A percentile compares a stretch with the other conserved stretches of the same genome.
These are phyloP conservation scores for Hydrochoerus hydrochaeris DNA, from an alignment of 2,113 vertebrate species.

Conservation along the genomic window DNA sequence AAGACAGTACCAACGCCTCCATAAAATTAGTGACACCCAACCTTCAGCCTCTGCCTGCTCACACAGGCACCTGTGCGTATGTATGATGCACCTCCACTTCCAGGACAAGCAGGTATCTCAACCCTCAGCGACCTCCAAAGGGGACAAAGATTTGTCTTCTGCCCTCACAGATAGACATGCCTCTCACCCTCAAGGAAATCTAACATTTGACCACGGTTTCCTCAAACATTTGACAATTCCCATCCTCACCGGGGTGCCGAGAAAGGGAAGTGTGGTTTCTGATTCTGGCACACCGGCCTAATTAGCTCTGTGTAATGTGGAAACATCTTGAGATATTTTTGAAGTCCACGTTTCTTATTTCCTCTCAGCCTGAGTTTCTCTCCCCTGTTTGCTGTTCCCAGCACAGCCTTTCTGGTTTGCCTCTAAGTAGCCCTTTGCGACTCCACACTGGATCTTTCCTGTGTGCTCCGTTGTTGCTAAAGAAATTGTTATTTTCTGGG, in stretches of 20 bases:
- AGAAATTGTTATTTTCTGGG: conserved; percentile 59
- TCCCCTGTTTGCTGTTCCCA: conserved; percentile 37
- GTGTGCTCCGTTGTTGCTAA: conserved; percentile 31
- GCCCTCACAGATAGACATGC: fast-evolving
- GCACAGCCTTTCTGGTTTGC: background rate
- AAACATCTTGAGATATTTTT: background rate
- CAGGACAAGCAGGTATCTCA: background rate
- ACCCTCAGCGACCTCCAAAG: background rate
- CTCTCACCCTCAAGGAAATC: background rate
- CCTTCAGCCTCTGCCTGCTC: background rate
- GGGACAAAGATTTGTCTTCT: background rate
- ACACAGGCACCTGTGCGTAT: background rate
- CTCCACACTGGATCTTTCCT: background rate
- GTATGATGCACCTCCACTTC: background rate
- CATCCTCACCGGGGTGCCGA: background rate
- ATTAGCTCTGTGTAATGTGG: background rate
- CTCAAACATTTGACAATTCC: background rate
- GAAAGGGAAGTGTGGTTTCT: background rate
- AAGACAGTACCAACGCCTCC: background rate
- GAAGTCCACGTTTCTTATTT: background rate
- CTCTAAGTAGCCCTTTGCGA: conserved; percentile 43
- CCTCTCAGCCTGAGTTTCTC: background rate
- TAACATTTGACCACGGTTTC: background rate
- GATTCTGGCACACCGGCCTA: background rate
- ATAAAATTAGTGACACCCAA: background rate